Percentiles rank a stretch among this genome's conserved stretches.
phyloP scores from a whole-genome alignment of 2,797 vertebrate genomes.

The Myotis vivesi region DNA sequence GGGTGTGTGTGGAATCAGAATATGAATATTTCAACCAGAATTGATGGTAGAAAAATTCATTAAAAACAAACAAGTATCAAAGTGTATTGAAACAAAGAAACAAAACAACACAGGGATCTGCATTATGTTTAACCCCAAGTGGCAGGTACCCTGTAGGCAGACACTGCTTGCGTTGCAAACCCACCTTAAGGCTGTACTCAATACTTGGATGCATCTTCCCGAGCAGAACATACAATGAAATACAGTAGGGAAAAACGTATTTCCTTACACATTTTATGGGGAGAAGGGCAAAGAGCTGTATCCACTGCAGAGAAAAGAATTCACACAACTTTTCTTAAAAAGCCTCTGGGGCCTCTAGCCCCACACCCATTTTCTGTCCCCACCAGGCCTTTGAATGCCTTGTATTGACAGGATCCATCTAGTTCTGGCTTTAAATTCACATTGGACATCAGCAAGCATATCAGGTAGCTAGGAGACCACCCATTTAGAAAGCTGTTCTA shows the following conservation, averaged over 20 bases:
- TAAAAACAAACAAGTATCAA: not conserved
- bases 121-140: not conserved
- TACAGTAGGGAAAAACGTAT: not conserved
- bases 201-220: not conserved
- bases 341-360: not conserved
- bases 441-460: no score
- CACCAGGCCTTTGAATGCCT: not conserved
- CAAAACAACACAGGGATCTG: not conserved
- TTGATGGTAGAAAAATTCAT: not conserved
- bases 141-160: no score
- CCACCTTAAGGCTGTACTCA: not conserved
- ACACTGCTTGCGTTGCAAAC: not conserved
- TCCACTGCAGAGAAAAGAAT: not conserved
- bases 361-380: not conserved
- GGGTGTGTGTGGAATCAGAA: not conserved
- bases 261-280: not conserved
- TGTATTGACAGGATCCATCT: not conserved
- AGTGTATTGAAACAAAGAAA: not conserved
- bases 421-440: not conserved
- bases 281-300: not conserved
- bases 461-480: not conserved
- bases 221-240: not conserved
- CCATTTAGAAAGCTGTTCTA: not conserved
- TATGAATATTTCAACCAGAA: constrained; percentile 11
- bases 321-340: not conserved